These are phyloP conservation scores for Bruchidius siliquastri DNA, from an alignment of 2,888 invertebrate species.

Conservation along the genomic window DNA sequence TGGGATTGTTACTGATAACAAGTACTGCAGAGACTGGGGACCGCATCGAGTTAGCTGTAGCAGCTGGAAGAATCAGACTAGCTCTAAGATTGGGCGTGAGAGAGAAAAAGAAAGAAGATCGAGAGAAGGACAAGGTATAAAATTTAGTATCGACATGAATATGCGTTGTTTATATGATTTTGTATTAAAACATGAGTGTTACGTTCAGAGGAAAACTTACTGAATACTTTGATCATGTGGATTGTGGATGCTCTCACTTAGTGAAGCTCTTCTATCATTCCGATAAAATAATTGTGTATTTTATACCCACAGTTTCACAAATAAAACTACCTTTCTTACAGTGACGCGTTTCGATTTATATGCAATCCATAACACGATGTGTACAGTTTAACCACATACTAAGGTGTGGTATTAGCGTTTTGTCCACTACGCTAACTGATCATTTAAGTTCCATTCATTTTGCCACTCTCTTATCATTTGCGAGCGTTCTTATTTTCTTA, in stretches of 20 bases:
- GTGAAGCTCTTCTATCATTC: too few species aligned
- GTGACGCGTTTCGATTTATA: too few species aligned
- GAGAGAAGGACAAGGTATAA: conserved; percentile 44
- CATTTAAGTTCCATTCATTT: background rate
- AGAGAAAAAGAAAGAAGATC: conserved; percentile 57
- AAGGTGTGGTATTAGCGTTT: too few species aligned
- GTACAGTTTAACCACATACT: background rate
- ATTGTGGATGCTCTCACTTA: too few species aligned
- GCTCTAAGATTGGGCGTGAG: conserved; percentile 72
- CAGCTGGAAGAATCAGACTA: conserved; percentile 76
- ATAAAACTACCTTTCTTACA: too few species aligned
- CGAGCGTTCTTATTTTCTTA: background rate
- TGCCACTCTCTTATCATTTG: background rate
- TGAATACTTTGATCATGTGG: too few species aligned
- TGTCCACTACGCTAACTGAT: too few species aligned
- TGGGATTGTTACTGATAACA: conserved; percentile 74
- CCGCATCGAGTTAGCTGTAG: conserved; percentile 78
- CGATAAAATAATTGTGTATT: too few species aligned
- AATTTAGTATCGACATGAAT: background rate
- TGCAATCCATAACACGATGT: background rate
- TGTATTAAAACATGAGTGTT: too few species aligned
- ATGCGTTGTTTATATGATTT: too few species aligned
- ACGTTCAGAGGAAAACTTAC: too few species aligned
- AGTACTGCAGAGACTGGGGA: conserved; percentile 75
- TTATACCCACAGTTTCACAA: too few species aligned